Evolutionary conservation across 2,113 vertebrate species (phyloP).

Genomic region (Syngnathus typhle): DNA sequence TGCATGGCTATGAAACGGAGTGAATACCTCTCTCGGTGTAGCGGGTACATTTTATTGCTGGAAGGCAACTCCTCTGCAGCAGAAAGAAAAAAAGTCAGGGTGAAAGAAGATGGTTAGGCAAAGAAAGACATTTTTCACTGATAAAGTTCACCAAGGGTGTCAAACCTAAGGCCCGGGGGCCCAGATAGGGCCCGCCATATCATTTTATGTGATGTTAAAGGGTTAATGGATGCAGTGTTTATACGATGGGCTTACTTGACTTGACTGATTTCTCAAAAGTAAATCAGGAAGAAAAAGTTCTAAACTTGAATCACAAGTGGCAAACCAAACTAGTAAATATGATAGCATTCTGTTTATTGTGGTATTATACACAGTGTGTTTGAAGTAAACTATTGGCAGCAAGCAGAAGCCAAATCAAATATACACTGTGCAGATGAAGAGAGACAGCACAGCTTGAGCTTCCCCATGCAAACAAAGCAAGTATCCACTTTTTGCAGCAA

Average conservation of each 20-base stretch:
- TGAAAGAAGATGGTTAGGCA: not conserved
- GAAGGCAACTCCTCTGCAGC: slow-evolving; percentile 57
- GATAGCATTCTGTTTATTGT: not conserved
- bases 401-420: slow-evolving; percentile 1
- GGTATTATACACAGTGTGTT: not conserved
- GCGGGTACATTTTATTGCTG: slow-evolving; percentile 68
- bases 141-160: not conserved
- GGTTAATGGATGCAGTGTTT: not conserved
- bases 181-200: too few species aligned
- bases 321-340: not conserved
- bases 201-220: not conserved
- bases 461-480: slow-evolving; percentile 1
- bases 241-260: not conserved
- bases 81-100: slow-evolving; percentile 28
- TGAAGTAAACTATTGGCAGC: slow-evolving; percentile 7
- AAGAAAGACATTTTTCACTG: not conserved
- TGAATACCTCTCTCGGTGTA: slow-evolving; percentile 68
- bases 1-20: slow-evolving; percentile 37
- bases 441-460: slow-evolving; percentile 3
- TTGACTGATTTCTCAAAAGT: not conserved
- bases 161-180: too few species aligned
- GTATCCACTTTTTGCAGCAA: slow-evolving; percentile 6
- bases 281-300: not conserved
- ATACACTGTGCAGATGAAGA: slow-evolving; percentile 3
- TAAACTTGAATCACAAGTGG: not conserved